These are phyloP conservation scores for Galerucella nymphaeae DNA, from an alignment of 2,888 invertebrate genomes.

Conservation along the genomic window DNA sequence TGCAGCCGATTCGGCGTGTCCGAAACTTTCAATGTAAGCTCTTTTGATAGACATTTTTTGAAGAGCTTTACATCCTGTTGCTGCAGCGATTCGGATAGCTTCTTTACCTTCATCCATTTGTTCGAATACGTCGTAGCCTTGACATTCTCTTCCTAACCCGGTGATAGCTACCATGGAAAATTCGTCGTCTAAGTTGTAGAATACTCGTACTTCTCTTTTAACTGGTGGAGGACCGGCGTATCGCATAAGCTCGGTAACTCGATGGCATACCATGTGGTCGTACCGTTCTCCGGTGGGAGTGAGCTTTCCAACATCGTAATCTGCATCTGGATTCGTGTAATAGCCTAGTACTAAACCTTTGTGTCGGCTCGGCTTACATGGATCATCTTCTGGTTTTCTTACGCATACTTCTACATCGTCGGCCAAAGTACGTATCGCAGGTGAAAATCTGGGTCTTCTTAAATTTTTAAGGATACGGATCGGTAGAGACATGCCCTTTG, in stretches of 20 bases:
- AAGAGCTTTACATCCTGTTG: constrained; percentile 70
- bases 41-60: constrained; percentile 67
- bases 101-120: constrained; percentile 80
- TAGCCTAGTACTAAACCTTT: constrained; percentile 64
- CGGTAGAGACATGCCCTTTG: constrained; percentile 35
- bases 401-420: constrained; percentile 27
- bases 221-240: constrained; percentile 66
- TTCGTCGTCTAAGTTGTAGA: constrained; percentile 68
- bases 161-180: constrained; percentile 78
- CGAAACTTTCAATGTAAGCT: constrained; percentile 80
- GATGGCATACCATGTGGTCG: constrained; percentile 68
- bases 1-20: constrained; percentile 81
- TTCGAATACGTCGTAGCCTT: constrained; percentile 75
- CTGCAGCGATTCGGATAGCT: constrained; percentile 77
- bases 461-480: constrained; percentile 28
- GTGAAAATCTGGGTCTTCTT: constrained; percentile 27
- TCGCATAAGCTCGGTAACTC: constrained; percentile 67
- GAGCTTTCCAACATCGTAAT: constrained; percentile 69
- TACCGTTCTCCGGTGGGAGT: constrained; percentile 73
- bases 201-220: constrained; percentile 70
- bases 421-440: constrained; percentile 18
- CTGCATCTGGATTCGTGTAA: constrained; percentile 61
- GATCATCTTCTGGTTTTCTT: constrained; percentile 48
- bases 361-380: constrained; percentile 53
- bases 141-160: constrained; percentile 78